These are phyloP conservation scores for Gephyroberyx darwinii DNA, from an alignment of 2,797 vertebrate species.

Conservation along the genomic window DNA sequence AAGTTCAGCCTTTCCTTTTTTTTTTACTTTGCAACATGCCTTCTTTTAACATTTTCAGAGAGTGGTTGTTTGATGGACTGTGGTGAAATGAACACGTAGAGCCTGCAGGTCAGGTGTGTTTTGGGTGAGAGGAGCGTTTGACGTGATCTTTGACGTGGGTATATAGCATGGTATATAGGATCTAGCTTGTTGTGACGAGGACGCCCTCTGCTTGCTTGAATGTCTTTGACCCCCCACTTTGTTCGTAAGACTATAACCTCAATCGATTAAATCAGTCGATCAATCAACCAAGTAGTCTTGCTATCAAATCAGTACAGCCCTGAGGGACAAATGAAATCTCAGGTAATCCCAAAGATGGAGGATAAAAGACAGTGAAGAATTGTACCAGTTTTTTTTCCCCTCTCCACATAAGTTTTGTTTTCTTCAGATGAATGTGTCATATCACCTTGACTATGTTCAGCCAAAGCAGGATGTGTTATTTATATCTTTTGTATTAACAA, in stretches of 20 bases:
- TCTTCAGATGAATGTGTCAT: slow-evolving; percentile 39
- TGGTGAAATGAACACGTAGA: slow-evolving; percentile 61
- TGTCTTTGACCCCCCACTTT: slow-evolving; percentile 37
- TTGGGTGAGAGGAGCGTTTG: slow-evolving; percentile 22
- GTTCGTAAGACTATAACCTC: slow-evolving; percentile 51
- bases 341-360: slow-evolving; percentile 74
- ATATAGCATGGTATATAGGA: slow-evolving; percentile 31
- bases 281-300: slow-evolving; percentile 57
- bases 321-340: slow-evolving; percentile 79
- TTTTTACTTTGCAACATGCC: slow-evolving; percentile 57
- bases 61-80: slow-evolving; percentile 62
- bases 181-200: slow-evolving; percentile 18
- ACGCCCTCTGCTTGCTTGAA: slow-evolving; percentile 43
- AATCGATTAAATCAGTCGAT: slow-evolving; percentile 49
- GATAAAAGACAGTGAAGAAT: slow-evolving; percentile 54
- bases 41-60: slow-evolving; percentile 54
- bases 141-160: slow-evolving; percentile 16
- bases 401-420: slow-evolving; percentile 55
- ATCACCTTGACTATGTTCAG: slow-evolving; percentile 63
- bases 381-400: slow-evolving; percentile 61
- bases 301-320: slow-evolving; percentile 64
- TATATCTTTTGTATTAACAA: slow-evolving; percentile 75
- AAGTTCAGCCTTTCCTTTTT: slow-evolving; percentile 71
- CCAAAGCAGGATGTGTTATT: slow-evolving; percentile 70
- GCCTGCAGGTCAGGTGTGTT: slow-evolving; percentile 79